phyloP scores from a whole-genome alignment of 2,113 vertebrate species.

The Cynoglossus semilaevis region DNA sequence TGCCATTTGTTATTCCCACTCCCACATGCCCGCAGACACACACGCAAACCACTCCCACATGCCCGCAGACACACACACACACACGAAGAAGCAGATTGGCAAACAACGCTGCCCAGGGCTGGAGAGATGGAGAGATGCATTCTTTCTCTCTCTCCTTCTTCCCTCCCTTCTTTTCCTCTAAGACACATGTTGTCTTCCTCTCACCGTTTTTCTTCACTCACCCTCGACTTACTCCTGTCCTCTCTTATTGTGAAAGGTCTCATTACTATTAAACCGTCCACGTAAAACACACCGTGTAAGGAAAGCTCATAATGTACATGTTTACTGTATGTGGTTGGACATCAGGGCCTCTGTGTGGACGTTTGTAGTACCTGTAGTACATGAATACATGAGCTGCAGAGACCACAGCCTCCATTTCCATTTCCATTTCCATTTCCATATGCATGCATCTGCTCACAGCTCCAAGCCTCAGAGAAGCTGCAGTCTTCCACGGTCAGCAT shows the following conservation, averaged over 20 bases:
- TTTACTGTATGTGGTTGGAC: no score
- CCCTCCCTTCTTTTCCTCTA: slow-evolving; percentile 6
- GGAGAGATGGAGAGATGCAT: slow-evolving; percentile 40
- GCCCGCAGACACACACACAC: slow-evolving; percentile 12
- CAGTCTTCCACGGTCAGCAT: slow-evolving; percentile 25
- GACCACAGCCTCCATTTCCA: no score
- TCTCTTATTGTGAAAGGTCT: slow-evolving; percentile 17
- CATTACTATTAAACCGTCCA: slow-evolving; percentile 40
- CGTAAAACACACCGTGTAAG: slow-evolving; percentile 20
- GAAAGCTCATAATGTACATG: no score
- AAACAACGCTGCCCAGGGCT: slow-evolving; percentile 48
- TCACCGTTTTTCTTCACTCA: slow-evolving; percentile 7
- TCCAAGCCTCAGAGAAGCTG: slow-evolving; percentile 17
- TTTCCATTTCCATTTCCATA: slow-evolving; percentile 9
- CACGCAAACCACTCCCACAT: slow-evolving; percentile 19
- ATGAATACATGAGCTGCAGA: no score
- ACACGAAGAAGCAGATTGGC: slow-evolving; percentile 46
- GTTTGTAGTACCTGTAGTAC: no score
- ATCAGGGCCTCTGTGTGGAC: no score
- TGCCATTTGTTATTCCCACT: slow-evolving; percentile 37
- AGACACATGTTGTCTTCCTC: slow-evolving; percentile 21
- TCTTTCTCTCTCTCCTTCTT: slow-evolving; percentile 18
- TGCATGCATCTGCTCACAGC: slow-evolving; percentile 11
- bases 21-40: slow-evolving; percentile 15
- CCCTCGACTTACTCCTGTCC: slow-evolving; percentile 25